phyloP scores from a whole-genome alignment of 1,140 invertebrate species.

The Drosophila repletoides region DNA sequence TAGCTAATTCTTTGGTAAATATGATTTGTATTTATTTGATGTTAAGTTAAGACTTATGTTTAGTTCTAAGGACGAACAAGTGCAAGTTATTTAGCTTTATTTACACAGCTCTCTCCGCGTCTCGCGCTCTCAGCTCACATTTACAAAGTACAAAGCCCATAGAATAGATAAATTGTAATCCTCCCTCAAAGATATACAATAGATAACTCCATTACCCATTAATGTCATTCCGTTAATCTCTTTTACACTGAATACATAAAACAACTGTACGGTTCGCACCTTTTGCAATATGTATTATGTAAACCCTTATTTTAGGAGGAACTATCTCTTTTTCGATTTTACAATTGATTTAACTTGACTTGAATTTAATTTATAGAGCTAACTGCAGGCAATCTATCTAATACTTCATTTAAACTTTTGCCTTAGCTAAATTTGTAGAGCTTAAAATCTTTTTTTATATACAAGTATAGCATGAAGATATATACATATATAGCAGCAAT shows the following conservation, averaged over 20 bases:
- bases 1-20: conserved; percentile 35
- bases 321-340: not conserved
- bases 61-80: conserved; percentile 40
- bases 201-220: conserved; percentile 16
- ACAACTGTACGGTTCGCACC: conserved; percentile 1
- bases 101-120: conserved; percentile 39
- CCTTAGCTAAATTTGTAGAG: conserved; percentile 14
- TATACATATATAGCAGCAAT: conserved; percentile 61
- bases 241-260: too few species aligned
- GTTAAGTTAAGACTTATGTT: conserved; percentile 33
- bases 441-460: conserved; percentile 14
- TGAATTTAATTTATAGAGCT: not conserved
- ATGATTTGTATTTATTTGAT: conserved; percentile 38
- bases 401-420: not conserved
- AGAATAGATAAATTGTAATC: conserved; percentile 43
- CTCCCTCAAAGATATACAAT: conserved; percentile 2
- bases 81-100: conserved; percentile 63
- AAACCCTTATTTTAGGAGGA: not conserved
- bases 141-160: conserved; percentile 59
- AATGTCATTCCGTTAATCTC: conserved; percentile 31
- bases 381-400: conserved; percentile 1
- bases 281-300: conserved; percentile 24
- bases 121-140: conserved; percentile 30
- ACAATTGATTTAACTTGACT: not conserved
- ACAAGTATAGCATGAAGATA: conserved; percentile 36